Evolutionary conservation across 2,113 vertebrate genomes (phyloP).

Genomic region (Oncorhynchus mykiss): DNA sequence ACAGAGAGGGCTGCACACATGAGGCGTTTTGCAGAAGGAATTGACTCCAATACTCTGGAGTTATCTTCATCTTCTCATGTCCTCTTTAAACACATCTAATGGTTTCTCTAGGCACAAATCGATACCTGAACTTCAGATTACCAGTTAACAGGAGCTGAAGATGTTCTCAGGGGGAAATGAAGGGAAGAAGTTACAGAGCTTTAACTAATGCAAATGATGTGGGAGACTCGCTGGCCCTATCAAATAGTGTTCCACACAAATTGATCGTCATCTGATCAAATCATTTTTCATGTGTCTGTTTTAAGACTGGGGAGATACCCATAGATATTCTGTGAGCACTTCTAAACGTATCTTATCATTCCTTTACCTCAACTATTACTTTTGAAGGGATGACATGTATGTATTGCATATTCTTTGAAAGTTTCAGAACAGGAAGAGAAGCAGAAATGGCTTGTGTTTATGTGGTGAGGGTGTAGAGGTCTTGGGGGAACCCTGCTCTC

Average conservation of each 20-base stretch:
- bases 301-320: too few species aligned
- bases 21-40: neutral
- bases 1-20: neutral
- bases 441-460: neutral
- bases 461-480: neutral
- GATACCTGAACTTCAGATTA: neutral
- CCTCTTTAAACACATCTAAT: constrained; percentile 12
- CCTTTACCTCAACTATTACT: too few species aligned
- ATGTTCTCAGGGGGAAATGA: neutral
- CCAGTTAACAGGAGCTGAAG: neutral
- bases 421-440: neutral
- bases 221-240: neutral
- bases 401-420: neutral
- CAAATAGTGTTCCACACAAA: neutral
- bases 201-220: neutral
- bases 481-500: neutral
- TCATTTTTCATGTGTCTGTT: too few species aligned
- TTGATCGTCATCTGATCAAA: too few species aligned
- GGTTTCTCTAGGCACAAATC: neutral
- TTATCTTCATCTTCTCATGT: constrained; percentile 13
- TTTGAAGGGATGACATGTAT: neutral
- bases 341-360: too few species aligned
- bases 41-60: neutral
- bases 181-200: neutral
- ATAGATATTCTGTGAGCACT: too few species aligned